Evolutionary conservation across 64 coral and sea anemone species (phyloP), one percentile per base, ranked within the genome.

Genomic region (Catalaphyllia jardinei): DNA sequence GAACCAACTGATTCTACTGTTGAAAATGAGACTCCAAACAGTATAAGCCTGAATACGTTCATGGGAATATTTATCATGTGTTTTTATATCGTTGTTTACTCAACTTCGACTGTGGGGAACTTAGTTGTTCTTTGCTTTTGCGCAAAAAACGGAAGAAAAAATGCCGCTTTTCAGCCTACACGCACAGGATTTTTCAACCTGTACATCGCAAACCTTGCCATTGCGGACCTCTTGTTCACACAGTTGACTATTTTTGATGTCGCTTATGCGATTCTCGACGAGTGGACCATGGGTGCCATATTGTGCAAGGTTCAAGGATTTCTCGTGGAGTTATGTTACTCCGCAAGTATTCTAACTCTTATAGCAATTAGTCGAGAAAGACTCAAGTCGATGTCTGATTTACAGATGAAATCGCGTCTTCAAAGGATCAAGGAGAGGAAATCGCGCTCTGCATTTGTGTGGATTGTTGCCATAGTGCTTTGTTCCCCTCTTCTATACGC

Each of bases 171-270:
- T 30, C 77, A 61, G 65, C 54, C 88, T n/a, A 80, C 87, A 19
- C 79, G 82, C 29, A 83, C 65, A 8, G 82, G 78, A 25, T 89
- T 96, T 77, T 96, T 96, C 29, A 96, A 93, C 64, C 52, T 89
- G 14, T 90, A 90, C 69, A 89, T 96, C 20, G 94, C 91, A 9
- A 96, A 90, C 22, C 74, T 96, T 28, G 88, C 88, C 50, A 60
- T 90, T 18, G 90, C 91, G 31, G 91, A 96, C 49, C 76, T 93
- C 30, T 65, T 96, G 11, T 96, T 96, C 42, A 96, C 94, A 24
- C 73, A 93, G 14, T 49, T 96, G 1, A 91, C 91, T 15, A 33
- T 88, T 54, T 91, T 96, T 31, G 95, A 96, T 88, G 91, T 72
- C 22, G 64, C 87, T 7, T 82, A 83, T 11, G 35, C 79, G 2